These are phyloP conservation scores for Pristiophorus japonicus DNA, from an alignment of 2,113 vertebrate genomes.

Conservation along the genomic window DNA sequence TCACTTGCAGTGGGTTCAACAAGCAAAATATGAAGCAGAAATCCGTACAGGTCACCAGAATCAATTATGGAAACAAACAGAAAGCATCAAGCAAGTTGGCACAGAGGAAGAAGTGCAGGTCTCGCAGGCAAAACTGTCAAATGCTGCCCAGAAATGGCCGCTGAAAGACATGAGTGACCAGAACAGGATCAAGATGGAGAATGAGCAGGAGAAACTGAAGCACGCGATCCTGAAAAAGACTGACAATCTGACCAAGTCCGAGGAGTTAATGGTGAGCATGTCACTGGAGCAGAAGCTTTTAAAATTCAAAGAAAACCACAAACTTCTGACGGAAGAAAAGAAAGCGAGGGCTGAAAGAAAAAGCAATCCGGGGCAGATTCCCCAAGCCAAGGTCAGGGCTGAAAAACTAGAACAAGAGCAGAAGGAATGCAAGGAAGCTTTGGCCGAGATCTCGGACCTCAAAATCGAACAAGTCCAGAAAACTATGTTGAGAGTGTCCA, in stretches of 20 bases:
- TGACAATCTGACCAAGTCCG: slow-evolving; percentile 54
- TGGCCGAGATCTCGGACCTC: slow-evolving; percentile 49
- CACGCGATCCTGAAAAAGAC: slow-evolving; percentile 56
- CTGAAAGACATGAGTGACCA: slow-evolving; percentile 41
- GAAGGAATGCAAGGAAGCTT: slow-evolving; percentile 46
- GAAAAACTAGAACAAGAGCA: slow-evolving; percentile 44
- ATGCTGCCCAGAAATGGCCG: slow-evolving; percentile 46
- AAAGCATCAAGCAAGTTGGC: slow-evolving; percentile 41
- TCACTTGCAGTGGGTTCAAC: neutral
- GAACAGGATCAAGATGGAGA: slow-evolving; percentile 51
- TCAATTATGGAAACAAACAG: slow-evolving; percentile 47
- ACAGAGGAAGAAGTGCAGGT: slow-evolving; percentile 46
- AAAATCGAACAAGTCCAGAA: slow-evolving; percentile 48
- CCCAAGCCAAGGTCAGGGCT: slow-evolving; percentile 45
- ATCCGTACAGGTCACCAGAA: slow-evolving; percentile 49
- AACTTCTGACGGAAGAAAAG: slow-evolving; percentile 43
- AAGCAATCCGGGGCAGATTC: slow-evolving; percentile 47
- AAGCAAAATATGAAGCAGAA: slow-evolving; percentile 42
- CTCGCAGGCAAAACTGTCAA: slow-evolving; percentile 48
- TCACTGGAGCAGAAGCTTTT: slow-evolving; percentile 52
- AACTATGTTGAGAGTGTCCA: slow-evolving; percentile 38
- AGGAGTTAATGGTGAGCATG: slow-evolving; percentile 49
- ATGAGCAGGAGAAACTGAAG: slow-evolving; percentile 53
- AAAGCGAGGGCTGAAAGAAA: slow-evolving; percentile 47
- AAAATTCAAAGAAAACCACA: slow-evolving; percentile 43